Conservation (phyloP, 2,888 invertebrate species). For the Pammene aurita region DNA sequence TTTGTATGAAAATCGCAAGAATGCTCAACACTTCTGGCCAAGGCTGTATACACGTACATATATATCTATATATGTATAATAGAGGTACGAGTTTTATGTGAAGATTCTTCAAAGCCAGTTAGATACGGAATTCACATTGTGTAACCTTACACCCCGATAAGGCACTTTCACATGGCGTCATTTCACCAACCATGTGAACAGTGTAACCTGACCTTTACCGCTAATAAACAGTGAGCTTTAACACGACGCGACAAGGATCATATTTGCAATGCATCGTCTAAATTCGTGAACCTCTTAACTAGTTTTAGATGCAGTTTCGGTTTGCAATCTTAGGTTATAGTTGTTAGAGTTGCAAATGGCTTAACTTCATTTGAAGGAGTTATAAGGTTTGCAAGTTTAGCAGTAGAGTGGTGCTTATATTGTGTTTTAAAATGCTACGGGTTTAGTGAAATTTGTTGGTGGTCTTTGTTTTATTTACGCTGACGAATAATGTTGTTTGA, state of each 20-base stretch:
- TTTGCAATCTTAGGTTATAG: too few species aligned
- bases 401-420: not conserved
- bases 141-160: slow-evolving; percentile 48
- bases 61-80: too few species aligned
- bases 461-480: slow-evolving; percentile 30
- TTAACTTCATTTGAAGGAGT: too few species aligned
- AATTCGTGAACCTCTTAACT: too few species aligned
- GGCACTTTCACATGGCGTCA: slow-evolving; percentile 42
- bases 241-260: not conserved
- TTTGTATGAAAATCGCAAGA: too few species aligned
- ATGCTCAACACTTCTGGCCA: too few species aligned
- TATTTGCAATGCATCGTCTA: not conserved
- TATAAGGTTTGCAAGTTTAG: too few species aligned
- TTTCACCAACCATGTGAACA: slow-evolving; percentile 38
- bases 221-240: slow-evolving; percentile 10
- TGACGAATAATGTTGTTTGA: slow-evolving; percentile 21
- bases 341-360: too few species aligned
- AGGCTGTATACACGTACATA: too few species aligned
- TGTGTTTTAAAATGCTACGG: not conserved
- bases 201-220: slow-evolving; percentile 28
- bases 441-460: slow-evolving; percentile 26
- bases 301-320: too few species aligned
- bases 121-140: slow-evolving; percentile 31
- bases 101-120: slow-evolving; percentile 25
- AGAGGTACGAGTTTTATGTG: slow-evolving; percentile 1